Base-by-base conservation (phyloP, 2,113 vertebrate genomes). In the Lasiurus borealis region DNA sequence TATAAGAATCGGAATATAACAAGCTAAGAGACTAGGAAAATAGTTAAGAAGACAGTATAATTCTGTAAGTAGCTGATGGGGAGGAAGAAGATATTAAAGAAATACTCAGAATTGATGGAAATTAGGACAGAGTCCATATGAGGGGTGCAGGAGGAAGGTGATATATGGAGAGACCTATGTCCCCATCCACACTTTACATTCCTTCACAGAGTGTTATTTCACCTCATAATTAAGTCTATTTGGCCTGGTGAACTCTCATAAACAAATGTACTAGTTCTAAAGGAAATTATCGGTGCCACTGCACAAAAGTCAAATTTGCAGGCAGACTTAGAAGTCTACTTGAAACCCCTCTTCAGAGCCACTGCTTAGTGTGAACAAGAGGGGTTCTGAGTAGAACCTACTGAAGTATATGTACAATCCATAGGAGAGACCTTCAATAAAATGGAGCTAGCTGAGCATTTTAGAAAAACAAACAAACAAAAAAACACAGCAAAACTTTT, bases 231-330 rank as follows among this genome's bases (percentile, higher is more conserved):
- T 89, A 97, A 96, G 85, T 89, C 69, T 81, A 90, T 14, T 87
- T 90, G 90, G 85, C 75, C 44, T 31, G 6, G 9, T 82, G 85
- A 98, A 96, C 57, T 82, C 95, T 96, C 75, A 36, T 8, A 25
- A 62, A 72, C 13, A 97, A 97, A 90, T 83, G 73, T 72, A 91
- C 50, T 23, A 92, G 80, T 88, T 0, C 0, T 91, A 87, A 85
- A 95, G 88, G 72, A 98, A 97, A 97, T 95, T 84, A 96, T 69
- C 16, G 7, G 72, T 92, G 23, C 4, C 92, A 83, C 71, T 80
- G 91, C 57, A 85, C 59, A 88, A 64, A 98, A 97, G 75, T 25
- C 14, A 46, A 71, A 75, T 68, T 66, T 96, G 85, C 75, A 93
- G 72, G 87, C 94, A 57, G 87, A 93, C 62, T 73, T 80, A 83